Conservation (phyloP, 2,113 vertebrate species). For the Planiliza haematocheilus region DNA sequence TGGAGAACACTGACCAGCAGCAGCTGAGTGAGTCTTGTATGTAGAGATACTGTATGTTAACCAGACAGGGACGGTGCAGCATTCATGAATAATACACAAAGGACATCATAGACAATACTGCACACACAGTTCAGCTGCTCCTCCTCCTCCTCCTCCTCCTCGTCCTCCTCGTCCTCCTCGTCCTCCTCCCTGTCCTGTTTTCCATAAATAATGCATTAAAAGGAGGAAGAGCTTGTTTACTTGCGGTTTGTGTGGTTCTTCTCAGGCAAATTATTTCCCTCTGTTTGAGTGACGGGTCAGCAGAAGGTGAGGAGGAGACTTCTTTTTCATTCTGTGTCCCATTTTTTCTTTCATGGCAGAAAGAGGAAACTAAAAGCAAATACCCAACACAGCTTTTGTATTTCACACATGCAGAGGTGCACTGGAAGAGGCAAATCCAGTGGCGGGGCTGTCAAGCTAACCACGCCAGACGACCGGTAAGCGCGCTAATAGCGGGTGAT, state of each 20-base stretch:
- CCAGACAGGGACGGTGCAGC: constrained; percentile 68
- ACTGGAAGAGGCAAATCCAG: constrained; percentile 10
- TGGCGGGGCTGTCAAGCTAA: constrained; percentile 25
- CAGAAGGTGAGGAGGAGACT: constrained; percentile 61
- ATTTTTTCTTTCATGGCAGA: not conserved
- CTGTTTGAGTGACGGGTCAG: constrained; percentile 76
- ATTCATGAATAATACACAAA: constrained; percentile 84
- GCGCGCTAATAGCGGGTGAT: constrained; percentile 1
- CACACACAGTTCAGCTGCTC: constrained; percentile 52
- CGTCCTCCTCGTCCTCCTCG: constrained; percentile 22
- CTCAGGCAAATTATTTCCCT: constrained; percentile 74
- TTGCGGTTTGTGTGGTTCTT: constrained; percentile 73
- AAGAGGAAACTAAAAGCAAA: constrained; percentile 25
- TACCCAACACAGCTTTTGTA: not conserved
- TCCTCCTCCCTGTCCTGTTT: constrained; percentile 46
- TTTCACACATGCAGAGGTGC: not conserved
- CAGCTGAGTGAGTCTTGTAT: constrained; percentile 32
- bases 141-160: constrained; percentile 17
- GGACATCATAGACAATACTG: constrained; percentile 72
- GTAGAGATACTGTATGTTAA: constrained; percentile 72
- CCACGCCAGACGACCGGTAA: constrained; percentile 12
- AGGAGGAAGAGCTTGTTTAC: constrained; percentile 79
- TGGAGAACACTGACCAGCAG: constrained; percentile 52
- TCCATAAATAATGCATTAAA: constrained; percentile 82
- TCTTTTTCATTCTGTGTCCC: constrained; percentile 27